Conservation (phyloP, 2,797 vertebrate genomes). For the Artibeus jamaicensis region DNA sequence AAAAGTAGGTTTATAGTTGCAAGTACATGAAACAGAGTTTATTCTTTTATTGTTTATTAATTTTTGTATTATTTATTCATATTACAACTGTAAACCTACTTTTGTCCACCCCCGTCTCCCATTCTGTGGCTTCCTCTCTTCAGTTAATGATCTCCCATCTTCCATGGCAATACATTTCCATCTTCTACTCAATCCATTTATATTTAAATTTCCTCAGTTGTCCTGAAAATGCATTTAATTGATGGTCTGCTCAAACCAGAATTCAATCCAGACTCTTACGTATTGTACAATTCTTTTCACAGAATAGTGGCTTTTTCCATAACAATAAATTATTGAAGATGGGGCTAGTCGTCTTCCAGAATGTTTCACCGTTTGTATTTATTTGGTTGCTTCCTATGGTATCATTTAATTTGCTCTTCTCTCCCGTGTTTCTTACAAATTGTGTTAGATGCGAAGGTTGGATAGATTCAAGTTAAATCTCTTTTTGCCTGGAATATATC, state of each 20-base stretch:
- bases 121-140: neutral
- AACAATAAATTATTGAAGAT: neutral
- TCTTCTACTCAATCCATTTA: neutral
- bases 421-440: neutral
- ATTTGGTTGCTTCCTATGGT: neutral
- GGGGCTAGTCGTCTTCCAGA: neutral
- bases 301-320: neutral
- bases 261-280: neutral
- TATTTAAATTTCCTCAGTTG: neutral
- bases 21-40: neutral
- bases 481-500: neutral
- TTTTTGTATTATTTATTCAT: neutral
- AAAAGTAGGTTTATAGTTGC: neutral
- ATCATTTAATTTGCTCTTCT: neutral
- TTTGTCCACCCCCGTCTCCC: neutral
- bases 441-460: neutral
- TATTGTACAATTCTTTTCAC: neutral
- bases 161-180: neutral
- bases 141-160: neutral
- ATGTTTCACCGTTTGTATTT: neutral
- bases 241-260: neutral
- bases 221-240: slow-evolving; percentile 6
- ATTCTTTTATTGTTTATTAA: neutral
- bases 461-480: neutral
- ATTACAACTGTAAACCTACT: neutral